These are phyloP conservation scores for Pseudochirops cupreus DNA, from an alignment of 2,797 vertebrate genomes.

Conservation along the genomic window DNA sequence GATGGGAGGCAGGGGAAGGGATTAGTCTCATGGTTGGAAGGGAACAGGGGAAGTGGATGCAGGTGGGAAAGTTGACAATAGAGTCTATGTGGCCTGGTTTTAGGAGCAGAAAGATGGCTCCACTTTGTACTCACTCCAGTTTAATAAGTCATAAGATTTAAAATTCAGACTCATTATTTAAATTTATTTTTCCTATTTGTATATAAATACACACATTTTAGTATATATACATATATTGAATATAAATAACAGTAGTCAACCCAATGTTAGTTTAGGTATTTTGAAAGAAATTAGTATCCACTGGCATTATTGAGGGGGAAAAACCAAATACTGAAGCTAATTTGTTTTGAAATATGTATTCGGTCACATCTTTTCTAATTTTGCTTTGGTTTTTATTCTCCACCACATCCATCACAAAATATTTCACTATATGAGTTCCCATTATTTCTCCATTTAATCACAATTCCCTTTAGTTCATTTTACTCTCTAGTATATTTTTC, in stretches of 20 bases:
- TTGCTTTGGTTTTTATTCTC: conserved; percentile 68
- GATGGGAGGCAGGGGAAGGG: background rate
- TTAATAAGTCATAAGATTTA: background rate
- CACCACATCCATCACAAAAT: conserved; percentile 40
- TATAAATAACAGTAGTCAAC: conserved; percentile 31
- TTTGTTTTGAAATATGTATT: conserved; percentile 58
- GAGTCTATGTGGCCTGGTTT: background rate
- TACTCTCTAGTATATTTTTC: conserved; percentile 49
- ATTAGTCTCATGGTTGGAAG: background rate
- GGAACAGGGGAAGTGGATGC: background rate
- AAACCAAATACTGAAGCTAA: conserved; percentile 69
- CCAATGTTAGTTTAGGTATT: background rate
- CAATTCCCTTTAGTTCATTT: conserved; percentile 71
- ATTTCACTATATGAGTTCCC: conserved; percentile 36
- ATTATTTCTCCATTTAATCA: conserved; percentile 65
- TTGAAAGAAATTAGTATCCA: background rate
- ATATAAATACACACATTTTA: conserved; percentile 15
- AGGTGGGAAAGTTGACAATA: background rate
- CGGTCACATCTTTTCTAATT: conserved; percentile 64
- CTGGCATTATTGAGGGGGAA: background rate
- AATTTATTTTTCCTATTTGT: conserved; percentile 14
- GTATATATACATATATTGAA: background rate
- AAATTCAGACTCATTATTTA: background rate
- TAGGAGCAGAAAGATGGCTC: background rate
- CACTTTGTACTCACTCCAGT: background rate